Conservation (phyloP, 2,888 invertebrate species). For the Strigamia crassipes region DNA sequence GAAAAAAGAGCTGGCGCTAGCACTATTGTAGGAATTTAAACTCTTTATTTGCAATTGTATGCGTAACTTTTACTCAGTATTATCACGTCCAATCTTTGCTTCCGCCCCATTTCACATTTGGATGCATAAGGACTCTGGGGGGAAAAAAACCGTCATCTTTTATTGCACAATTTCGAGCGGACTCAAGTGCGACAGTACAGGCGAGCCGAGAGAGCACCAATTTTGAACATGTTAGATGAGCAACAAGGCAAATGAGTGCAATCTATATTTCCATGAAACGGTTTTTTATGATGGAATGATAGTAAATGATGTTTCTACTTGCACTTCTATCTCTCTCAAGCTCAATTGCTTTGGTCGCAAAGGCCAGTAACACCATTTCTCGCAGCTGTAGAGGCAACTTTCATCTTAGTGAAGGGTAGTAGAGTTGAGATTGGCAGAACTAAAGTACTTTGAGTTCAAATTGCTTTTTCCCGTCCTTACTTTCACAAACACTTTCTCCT, state of each 20-base stretch:
- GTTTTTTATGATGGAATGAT: constrained; percentile 16
- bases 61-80: constrained; percentile 10
- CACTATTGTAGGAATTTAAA: too few relatives aligned
- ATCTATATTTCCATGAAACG: constrained; percentile 21
- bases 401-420: constrained; percentile 21
- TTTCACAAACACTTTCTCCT: constrained; percentile 12
- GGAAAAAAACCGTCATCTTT: constrained; percentile 8
- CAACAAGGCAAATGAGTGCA: constrained; percentile 21
- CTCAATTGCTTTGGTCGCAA: constrained; percentile 21
- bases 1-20: too few relatives aligned
- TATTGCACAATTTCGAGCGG: constrained; percentile 6
- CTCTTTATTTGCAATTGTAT: background rate
- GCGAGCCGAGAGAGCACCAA: background rate
- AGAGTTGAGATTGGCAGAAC: constrained; percentile 21
- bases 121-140: background rate
- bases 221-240: constrained; percentile 21
- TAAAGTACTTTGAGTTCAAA: constrained; percentile 21
- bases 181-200: constrained; percentile 16
- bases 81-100: constrained; percentile 16
- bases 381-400: constrained; percentile 21
- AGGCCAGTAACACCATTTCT: constrained; percentile 21
- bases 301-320: constrained; percentile 21
- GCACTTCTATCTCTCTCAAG: constrained; percentile 21
- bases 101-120: constrained; percentile 8
- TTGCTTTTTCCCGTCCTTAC: constrained; percentile 21